Percentiles rank a stretch among this genome's conserved stretches.
Conservation (phyloP, 2,888 invertebrate genomes). For the Ommatoiulus sabulosus region DNA sequence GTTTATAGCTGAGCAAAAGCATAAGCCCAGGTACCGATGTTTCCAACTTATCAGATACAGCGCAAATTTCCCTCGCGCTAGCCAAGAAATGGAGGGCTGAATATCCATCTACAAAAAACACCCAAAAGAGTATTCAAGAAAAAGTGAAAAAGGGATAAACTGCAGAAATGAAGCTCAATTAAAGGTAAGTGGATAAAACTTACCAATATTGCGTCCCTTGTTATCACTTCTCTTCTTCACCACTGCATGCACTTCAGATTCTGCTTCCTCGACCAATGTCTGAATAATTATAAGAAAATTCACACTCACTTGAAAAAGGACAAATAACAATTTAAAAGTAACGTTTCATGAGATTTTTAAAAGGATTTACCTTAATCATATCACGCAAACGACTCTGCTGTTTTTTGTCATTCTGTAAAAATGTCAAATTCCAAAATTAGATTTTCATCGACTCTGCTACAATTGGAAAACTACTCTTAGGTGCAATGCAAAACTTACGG, state of each 20-base stretch:
- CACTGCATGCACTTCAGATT: constrained; percentile 61
- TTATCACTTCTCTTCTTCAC: constrained; percentile 61
- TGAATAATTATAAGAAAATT: constrained; percentile 24
- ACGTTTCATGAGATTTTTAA: neutral
- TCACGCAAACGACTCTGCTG: constrained; percentile 59
- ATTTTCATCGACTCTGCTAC: neutral
- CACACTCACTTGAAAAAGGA: neutral
- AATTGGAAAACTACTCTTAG: neutral
- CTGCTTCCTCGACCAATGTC: constrained; percentile 60
- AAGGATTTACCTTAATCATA: constrained; percentile 57
- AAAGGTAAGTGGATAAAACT: neutral
- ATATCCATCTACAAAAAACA: constrained; percentile 63
- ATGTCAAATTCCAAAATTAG: constrained; percentile 29
- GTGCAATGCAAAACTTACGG: constrained; percentile 56
- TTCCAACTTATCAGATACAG: constrained; percentile 58
- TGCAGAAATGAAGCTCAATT: neutral
- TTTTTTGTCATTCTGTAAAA: constrained; percentile 59
- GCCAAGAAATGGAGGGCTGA: constrained; percentile 65
- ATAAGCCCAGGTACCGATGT: constrained; percentile 63
- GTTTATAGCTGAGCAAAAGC: constrained; percentile 64
- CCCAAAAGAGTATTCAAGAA: neutral
- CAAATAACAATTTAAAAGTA: neutral
- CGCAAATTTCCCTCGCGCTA: constrained; percentile 59
- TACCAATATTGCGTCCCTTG: constrained; percentile 60
- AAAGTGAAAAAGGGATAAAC: neutral